Evolutionary conservation across 2,888 invertebrate species (phyloP), one percentile per base, ranked within the genome.

Genomic region (Muschampia plurimacula): DNA sequence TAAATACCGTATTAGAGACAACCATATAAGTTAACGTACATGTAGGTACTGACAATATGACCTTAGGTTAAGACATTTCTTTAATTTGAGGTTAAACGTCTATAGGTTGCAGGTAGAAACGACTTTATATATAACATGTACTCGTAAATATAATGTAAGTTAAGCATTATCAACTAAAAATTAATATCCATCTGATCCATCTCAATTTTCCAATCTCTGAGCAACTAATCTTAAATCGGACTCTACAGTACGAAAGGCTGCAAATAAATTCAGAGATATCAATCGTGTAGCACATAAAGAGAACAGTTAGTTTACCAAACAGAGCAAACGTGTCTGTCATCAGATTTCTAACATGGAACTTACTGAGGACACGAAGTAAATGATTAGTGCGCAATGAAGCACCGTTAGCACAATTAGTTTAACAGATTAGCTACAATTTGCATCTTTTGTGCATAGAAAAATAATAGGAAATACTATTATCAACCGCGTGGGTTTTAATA

Each of bases 401-500:
- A 57, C 67, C 67, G 67, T 59, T 59, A 67, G 4, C 39, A 57
- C 41, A 28, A 59, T 67, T 67, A 67, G 57, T 44, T 67, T 59
- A 7, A 44, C 67, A 67, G 55, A 67, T 67, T 28, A 44, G 13
- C 39, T 28, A 41, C 41, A 41, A 67, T 67, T 67, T 67, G 57
- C 67, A 67, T 67, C 44, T n/a, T 59, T 67, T 44, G 57, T 59
- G 44, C 13, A 57, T 41, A 67, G 15, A 55, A 52, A 44, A 22
- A 57, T 57, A 59, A 59, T 57, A 67, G 39, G 41, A 67, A 55
- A 55, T 55, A 55, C 55, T 39, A 67, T 67, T 41, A 55, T 15
- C 52, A 67, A 55, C n/a, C 55, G 13, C 41, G 52, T 55, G 15
- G 49, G 55, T n/a, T 52, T 22, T 13, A 55, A 55, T 7, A 7